Evolutionary conservation across 2,888 invertebrate species (phyloP), one percentile per base, ranked within the genome.

Genomic region (Tupiocoris notatus): DNA sequence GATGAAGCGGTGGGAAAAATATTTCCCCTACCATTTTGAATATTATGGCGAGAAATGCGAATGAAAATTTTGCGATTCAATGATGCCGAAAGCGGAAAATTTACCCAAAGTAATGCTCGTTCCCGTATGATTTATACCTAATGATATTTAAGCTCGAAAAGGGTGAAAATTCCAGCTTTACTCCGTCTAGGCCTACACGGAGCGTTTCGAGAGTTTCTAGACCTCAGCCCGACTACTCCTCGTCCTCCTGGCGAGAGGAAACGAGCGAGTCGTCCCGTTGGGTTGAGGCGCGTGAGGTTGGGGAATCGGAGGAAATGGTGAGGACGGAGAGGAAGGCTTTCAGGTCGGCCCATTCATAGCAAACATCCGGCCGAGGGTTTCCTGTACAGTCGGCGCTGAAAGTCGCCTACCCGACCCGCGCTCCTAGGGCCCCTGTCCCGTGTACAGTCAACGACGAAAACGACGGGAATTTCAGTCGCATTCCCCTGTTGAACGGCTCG

Each of bases 281-380:
- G 20, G 18, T 20, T 3, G 12, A 39, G 39, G 39, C 6, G 3
- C 6, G 39, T 12, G 39, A 12, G 39, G 39, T n/a, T 12, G 39
- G 12, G 39, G 39, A 39, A 39, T 3, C 39, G 39, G 39, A 39
- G 39, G 39, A 39, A 39, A 39, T 12, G 39, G 39, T 3, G 39
- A 12, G 39, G 39, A 12, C 3, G 39, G 39, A 7, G 39, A 39
- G 39, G 39, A 39, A 39, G 39, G 39, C 39, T 39, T 39, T 39
- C 39, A 39, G 39, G 39, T 59, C 59, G n/a, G 17, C 73, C 63
- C 73, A 73, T 73, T 73, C 73, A 73, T 73, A 73, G 73, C 73
- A 61, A 73, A 73, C 73, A 73, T 73, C 73, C 73, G 73, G 73
- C 63, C 73, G 25, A 9, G 62, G 63, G 73, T 73, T 73, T 73